phyloP scores from a whole-genome alignment of 2,797 vertebrate species.

The Steatocranus sp. region DNA sequence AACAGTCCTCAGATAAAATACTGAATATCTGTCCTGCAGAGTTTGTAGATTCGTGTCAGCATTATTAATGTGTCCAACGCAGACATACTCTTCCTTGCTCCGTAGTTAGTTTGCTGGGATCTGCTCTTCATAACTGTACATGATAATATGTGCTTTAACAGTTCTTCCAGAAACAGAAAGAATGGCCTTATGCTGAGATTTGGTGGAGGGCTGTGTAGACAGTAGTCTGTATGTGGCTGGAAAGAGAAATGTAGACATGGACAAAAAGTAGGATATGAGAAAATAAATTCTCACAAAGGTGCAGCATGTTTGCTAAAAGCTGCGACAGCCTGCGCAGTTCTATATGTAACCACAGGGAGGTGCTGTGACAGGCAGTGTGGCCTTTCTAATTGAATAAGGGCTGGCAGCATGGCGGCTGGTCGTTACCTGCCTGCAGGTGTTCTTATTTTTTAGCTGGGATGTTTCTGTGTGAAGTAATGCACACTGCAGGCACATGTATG shows the following conservation, averaged over 20 bases:
- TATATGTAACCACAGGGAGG: background rate
- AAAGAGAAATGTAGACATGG: background rate
- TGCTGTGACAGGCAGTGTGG: background rate
- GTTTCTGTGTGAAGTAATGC: background rate
- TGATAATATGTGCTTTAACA: background rate
- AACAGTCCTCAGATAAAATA: background rate
- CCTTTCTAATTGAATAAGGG: background rate
- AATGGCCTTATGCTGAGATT: background rate
- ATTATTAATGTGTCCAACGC: background rate
- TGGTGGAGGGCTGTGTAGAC: background rate
- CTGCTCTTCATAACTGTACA: background rate
- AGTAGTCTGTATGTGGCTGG: background rate
- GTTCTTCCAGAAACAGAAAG: background rate
- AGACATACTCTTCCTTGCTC: background rate
- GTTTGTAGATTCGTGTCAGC: background rate
- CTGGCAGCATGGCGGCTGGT: accelerated
- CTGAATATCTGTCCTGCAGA: background rate
- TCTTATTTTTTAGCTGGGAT: background rate
- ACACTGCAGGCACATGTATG: background rate
- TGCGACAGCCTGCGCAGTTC: background rate
- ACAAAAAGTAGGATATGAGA: background rate
- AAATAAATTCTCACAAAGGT: background rate
- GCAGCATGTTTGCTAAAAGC: background rate
- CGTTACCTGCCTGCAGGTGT: accelerated
- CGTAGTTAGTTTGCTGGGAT: background rate